Conservation (phyloP, 1,140 invertebrate genomes). For the Mya arenaria region DNA sequence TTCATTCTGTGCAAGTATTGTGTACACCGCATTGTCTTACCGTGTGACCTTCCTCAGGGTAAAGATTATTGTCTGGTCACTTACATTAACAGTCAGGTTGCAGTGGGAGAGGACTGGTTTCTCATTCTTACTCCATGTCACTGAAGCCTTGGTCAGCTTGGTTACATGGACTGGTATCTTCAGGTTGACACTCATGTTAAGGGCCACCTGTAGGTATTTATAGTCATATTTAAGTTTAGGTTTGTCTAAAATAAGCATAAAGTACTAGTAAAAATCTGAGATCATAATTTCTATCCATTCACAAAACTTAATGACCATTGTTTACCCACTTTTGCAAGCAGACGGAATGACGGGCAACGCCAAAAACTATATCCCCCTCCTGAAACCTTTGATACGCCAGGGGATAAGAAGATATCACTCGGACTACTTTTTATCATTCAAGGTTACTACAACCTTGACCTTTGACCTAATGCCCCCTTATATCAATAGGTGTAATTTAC, state of each 20-base stretch:
- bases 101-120: constrained; percentile 63
- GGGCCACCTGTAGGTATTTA: constrained; percentile 70
- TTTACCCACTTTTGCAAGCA: no score
- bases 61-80: constrained; percentile 67
- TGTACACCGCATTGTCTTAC: constrained; percentile 92
- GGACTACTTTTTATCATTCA: no score
- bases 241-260: constrained; percentile 66
- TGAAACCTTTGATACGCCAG: no score
- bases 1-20: constrained; percentile 74
- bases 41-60: constrained; percentile 90
- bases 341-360: no score
- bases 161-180: constrained; percentile 86
- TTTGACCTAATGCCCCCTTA: no score
- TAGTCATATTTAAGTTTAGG: constrained; percentile 76
- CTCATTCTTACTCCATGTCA: constrained; percentile 85
- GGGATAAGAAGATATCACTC: no score
- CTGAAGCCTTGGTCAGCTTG: constrained; percentile 90
- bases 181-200: constrained; percentile 71
- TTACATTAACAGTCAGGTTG: constrained; percentile 62
- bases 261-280: no score
- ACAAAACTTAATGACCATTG: no score
- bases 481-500: no score
- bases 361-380: no score
- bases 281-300: no score
- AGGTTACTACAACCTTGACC: no score